These are phyloP conservation scores for Conus ventricosus DNA, from an alignment of 1,140 invertebrate genomes.

Conservation along the genomic window DNA sequence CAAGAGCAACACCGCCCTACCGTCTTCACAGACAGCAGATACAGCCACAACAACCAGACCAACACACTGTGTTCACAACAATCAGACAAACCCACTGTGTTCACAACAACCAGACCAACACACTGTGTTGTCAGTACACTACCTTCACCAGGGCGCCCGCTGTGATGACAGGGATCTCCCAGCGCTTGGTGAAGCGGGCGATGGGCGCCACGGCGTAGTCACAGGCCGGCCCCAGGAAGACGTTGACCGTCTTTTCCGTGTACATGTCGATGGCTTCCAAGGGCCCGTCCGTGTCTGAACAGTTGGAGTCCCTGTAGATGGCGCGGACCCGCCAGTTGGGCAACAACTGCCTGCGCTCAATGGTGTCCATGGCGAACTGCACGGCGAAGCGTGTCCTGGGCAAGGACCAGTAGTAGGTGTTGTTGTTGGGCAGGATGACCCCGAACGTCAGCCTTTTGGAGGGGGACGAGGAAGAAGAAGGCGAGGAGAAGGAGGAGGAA, in stretches of 20 bases:
- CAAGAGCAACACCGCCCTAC: too few species aligned
- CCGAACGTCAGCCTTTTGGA: conserved; percentile 45
- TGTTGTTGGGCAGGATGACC: conserved; percentile 53
- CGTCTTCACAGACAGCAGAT: not conserved
- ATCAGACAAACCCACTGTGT: not conserved
- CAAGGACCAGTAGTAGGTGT: conserved; percentile 47
- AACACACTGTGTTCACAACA: too few species aligned
- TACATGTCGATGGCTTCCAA: conserved; percentile 66
- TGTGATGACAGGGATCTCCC: conserved; percentile 91
- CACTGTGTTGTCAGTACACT: too few species aligned
- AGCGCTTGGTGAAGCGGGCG: conserved; percentile 87
- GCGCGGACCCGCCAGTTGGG: conserved; percentile 43
- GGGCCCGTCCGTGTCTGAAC: conserved; percentile 61
- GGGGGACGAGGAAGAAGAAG: not conserved
- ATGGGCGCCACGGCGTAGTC: conserved; percentile 94
- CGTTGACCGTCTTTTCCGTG: conserved; percentile 77
- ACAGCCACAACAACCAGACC: not conserved
- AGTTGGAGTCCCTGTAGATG: conserved; percentile 56
- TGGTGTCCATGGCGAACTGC: conserved; percentile 55
- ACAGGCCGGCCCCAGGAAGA: conserved; percentile 86
- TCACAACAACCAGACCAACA: not conserved
- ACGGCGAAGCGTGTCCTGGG: conserved; percentile 57
- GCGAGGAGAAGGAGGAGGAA: not conserved
- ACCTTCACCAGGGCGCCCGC: conserved; percentile 88
- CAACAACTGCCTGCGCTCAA: conserved; percentile 41